Evolutionary conservation across 1,140 invertebrate species (phyloP).

Genomic region (Ctenoplectra terminalis): DNA sequence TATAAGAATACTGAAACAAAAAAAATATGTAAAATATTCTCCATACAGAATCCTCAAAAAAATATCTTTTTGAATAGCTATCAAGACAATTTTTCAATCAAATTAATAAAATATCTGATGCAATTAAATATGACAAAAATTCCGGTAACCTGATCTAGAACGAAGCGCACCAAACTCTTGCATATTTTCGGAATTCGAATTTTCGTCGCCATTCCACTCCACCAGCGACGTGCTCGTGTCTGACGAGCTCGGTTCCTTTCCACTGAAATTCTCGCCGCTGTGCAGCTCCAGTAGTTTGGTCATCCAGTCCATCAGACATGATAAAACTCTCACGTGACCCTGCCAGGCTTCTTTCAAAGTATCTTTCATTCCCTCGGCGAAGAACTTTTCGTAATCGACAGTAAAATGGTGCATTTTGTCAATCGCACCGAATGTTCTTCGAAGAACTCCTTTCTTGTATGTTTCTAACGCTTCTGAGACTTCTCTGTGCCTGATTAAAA

Average conservation of each 20-base stretch:
- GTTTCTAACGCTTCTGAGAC: slow-evolving; percentile 33
- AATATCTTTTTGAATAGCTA: too few relatives aligned
- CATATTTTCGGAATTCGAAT: background rate
- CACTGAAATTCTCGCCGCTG: background rate
- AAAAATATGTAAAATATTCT: too few relatives aligned
- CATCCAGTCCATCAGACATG: slow-evolving; percentile 38
- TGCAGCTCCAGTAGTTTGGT: slow-evolving; percentile 44
- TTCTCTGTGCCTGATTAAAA: slow-evolving; percentile 24
- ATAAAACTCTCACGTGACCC: slow-evolving; percentile 24
- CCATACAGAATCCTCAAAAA: too few relatives aligned
- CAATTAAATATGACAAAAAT: background rate
- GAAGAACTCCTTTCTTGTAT: slow-evolving; percentile 46
- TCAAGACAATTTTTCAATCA: too few relatives aligned
- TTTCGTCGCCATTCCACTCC: slow-evolving; percentile 1
- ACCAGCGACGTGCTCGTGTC: background rate
- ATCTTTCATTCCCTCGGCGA: slow-evolving; percentile 39
- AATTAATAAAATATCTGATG: background rate
- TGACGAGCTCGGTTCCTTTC: background rate
- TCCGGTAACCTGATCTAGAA: background rate
- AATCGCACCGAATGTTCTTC: slow-evolving; percentile 26
- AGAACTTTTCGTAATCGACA: slow-evolving; percentile 25
- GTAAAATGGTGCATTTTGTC: slow-evolving; percentile 41
- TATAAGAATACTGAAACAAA: too few relatives aligned
- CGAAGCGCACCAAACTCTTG: background rate
- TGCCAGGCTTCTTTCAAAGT: slow-evolving; percentile 45